These are phyloP conservation scores for Athene noctua DNA, from an alignment of 2,113 vertebrate genomes.

Conservation along the genomic window DNA sequence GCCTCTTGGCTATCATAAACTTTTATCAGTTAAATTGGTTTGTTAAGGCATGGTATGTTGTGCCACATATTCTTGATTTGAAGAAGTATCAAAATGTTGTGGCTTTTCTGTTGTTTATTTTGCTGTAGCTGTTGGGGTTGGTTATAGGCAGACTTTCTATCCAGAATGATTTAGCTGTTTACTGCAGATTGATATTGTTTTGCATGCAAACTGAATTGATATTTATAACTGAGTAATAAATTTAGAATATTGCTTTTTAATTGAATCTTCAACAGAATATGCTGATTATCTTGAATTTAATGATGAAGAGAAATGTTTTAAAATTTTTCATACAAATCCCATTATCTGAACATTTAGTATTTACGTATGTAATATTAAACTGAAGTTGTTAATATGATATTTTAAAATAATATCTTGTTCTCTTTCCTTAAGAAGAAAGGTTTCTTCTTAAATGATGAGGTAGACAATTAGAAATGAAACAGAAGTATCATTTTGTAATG, in stretches of 20 bases:
- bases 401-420: background rate
- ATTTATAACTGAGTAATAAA: background rate
- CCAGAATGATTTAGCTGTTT: conserved; percentile 25
- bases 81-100: background rate
- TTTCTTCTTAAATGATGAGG: background rate
- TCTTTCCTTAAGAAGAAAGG: background rate
- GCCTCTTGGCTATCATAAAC: background rate
- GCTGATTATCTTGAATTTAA: background rate
- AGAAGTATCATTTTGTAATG: background rate
- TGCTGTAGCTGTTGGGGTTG: background rate
- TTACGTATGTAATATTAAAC: background rate
- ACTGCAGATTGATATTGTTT: background rate
- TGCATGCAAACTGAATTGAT: background rate
- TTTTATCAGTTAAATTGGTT: background rate
- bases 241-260: conserved; percentile 29
- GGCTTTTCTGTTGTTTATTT: background rate
- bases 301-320: background rate
- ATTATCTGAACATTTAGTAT: background rate
- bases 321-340: background rate
- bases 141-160: background rate
- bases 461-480: background rate
- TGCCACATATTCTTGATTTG: background rate
- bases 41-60: too few species aligned
- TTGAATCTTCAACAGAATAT: background rate
- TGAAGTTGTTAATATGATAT: background rate